A percentile compares a stretch with the other conserved stretches of the same genome.
These are phyloP conservation scores for Poeciliopsis prolifica DNA, from an alignment of 2,113 vertebrate genomes.

Conservation along the genomic window DNA sequence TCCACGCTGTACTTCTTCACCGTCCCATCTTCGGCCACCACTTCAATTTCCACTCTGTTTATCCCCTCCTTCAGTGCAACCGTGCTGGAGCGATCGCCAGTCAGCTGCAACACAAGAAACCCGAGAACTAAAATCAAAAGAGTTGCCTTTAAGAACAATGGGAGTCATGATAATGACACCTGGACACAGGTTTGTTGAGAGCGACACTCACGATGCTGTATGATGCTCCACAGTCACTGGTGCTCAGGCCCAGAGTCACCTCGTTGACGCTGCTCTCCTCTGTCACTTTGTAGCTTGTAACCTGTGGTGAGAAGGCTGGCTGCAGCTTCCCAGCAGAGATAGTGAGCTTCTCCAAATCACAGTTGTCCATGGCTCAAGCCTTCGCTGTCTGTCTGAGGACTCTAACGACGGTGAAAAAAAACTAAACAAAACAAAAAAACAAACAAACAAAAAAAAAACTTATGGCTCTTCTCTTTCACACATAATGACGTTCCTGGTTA, in stretches of 20 bases:
- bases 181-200: not conserved
- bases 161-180: too few species aligned
- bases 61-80: slow-evolving; percentile 65
- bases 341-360: slow-evolving; percentile 70
- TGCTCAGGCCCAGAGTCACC: slow-evolving; percentile 51
- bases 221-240: slow-evolving; percentile 69
- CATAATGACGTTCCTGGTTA: slow-evolving; percentile 18
- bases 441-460: not conserved
- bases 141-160: not conserved
- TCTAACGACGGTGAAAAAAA: not conserved
- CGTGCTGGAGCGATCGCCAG: slow-evolving; percentile 56
- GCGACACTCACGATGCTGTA: slow-evolving; percentile 65
- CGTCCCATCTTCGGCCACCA: slow-evolving; percentile 75
- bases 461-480: not conserved
- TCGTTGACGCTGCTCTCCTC: slow-evolving; percentile 54
- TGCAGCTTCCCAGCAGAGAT: slow-evolving; percentile 52
- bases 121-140: not conserved
- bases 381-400: not conserved
- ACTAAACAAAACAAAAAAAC: too few species aligned
- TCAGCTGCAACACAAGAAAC: slow-evolving; percentile 30
- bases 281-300: slow-evolving; percentile 60
- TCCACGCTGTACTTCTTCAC: slow-evolving; percentile 70
- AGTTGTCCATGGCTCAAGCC: slow-evolving; percentile 70
- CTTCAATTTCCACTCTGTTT: slow-evolving; percentile 68
- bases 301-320: slow-evolving; percentile 56